A percentile compares a stretch with the other conserved stretches of the same genome.
These are phyloP conservation scores for Pogonophryne albipinna DNA, from an alignment of 2,797 vertebrate genomes.

Conservation along the genomic window DNA sequence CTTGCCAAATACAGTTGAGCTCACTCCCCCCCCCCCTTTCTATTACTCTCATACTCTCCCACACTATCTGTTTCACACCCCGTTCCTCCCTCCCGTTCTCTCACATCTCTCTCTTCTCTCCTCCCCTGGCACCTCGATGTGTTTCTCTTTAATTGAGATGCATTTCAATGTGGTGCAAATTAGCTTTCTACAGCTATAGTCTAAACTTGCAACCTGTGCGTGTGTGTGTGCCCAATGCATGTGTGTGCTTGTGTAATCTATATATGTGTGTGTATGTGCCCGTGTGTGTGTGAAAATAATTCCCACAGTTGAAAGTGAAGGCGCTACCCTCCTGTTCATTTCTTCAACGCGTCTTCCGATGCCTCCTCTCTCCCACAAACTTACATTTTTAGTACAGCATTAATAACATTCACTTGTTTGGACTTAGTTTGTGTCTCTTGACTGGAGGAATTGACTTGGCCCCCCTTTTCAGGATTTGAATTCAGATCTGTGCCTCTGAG, in stretches of 20 bases:
- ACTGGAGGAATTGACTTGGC: slow-evolving; percentile 44
- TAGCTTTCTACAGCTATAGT: slow-evolving; percentile 80
- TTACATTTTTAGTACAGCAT: slow-evolving; percentile 62
- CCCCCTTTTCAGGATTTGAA: slow-evolving; percentile 46
- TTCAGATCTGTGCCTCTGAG: slow-evolving; percentile 62
- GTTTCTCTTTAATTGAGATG: slow-evolving; percentile 86
- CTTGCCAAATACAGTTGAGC: slow-evolving; percentile 78
- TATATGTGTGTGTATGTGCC: background rate
- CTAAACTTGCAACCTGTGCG: slow-evolving; percentile 76
- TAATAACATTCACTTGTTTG: slow-evolving; percentile 47
- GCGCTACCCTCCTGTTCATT: slow-evolving; percentile 57
- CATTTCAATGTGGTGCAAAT: slow-evolving; percentile 85
- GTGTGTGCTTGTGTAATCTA: slow-evolving; percentile 22
- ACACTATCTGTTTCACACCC: slow-evolving; percentile 79
- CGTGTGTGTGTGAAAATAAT: slow-evolving; percentile 51
- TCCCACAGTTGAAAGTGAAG: slow-evolving; percentile 70
- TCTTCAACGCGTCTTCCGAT: slow-evolving; percentile 49
- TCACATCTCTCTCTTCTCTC: slow-evolving; percentile 80
- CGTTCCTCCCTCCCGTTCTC: slow-evolving; percentile 74
- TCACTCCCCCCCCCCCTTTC: slow-evolving; percentile 29
- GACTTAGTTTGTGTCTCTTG: slow-evolving; percentile 47
- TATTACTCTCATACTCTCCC: slow-evolving; percentile 76
- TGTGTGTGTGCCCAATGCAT: slow-evolving; percentile 14
- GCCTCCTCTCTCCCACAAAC: slow-evolving; percentile 63
- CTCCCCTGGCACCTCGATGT: slow-evolving; percentile 82